phyloP scores from a whole-genome alignment of 2,888 invertebrate genomes.

The Diachrysia chrysitis region DNA sequence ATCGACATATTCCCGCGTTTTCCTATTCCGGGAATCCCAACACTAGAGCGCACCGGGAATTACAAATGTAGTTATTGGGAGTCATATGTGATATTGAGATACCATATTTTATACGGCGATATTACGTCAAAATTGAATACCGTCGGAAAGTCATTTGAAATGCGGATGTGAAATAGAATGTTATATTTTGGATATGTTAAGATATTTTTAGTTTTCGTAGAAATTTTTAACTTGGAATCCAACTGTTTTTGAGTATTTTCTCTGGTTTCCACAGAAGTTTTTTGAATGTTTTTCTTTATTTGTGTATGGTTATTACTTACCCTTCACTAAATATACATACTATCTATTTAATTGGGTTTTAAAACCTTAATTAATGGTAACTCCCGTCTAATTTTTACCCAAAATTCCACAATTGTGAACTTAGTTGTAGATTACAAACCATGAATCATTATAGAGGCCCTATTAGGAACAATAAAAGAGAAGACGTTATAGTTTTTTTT shows the following conservation, averaged over 20 bases:
- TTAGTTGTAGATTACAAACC: no score
- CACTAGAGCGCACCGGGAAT: slow-evolving; percentile 58
- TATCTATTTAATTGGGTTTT: no score
- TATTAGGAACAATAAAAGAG: no score
- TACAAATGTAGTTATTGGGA: slow-evolving; percentile 66
- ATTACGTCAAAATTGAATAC: slow-evolving; percentile 65
- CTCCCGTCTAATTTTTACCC: no score
- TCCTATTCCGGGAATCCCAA: slow-evolving; percentile 45
- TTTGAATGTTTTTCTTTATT: no score
- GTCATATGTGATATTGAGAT: slow-evolving; percentile 61
- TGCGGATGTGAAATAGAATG: slow-evolving; percentile 37
- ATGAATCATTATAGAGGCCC: no score
- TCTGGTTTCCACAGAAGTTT: not conserved
- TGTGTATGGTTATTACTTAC: no score
- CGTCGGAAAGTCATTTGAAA: slow-evolving; percentile 31
- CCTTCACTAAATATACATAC: no score
- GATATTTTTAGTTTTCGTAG: not conserved
- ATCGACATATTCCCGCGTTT: slow-evolving; percentile 46
- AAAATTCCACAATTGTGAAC: no score
- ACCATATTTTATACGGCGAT: slow-evolving; percentile 57
- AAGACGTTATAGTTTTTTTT: no score
- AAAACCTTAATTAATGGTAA: no score
- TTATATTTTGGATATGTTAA: slow-evolving; percentile 21
- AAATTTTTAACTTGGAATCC: not conserved
- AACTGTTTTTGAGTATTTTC: not conserved